phyloP scores from a whole-genome alignment of 1,140 invertebrate genomes.

The Sinella curviseta region DNA sequence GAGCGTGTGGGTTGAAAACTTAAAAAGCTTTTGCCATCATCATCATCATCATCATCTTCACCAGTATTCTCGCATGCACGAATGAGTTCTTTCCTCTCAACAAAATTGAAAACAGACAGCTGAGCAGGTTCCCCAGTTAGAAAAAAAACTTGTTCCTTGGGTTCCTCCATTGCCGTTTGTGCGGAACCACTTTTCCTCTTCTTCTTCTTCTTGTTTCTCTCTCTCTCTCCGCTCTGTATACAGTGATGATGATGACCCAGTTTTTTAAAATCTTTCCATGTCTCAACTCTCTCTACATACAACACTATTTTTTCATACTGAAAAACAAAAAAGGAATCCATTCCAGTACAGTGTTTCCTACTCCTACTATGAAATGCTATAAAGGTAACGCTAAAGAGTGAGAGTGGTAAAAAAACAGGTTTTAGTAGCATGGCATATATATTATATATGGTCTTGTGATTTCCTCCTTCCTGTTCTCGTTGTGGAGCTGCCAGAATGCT shows the following conservation, averaged over 20 bases:
- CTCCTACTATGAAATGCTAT: no score
- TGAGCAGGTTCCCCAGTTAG: background rate
- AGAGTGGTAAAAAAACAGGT: no score
- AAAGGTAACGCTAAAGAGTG: no score
- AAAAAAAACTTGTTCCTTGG: background rate
- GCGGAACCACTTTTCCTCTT: background rate
- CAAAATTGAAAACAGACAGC: background rate
- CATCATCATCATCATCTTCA: background rate
- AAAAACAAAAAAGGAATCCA: background rate
- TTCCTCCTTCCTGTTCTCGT: background rate
- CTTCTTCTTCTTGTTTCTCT: background rate
- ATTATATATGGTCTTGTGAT: background rate
- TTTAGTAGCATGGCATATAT: no score
- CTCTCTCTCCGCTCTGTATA: background rate
- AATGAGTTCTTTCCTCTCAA: background rate
- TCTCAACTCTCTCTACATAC: background rate
- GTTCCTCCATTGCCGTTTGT: background rate
- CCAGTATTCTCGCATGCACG: background rate
- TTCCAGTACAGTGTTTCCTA: no score
- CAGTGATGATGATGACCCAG: background rate
- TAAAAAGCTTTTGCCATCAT: background rate
- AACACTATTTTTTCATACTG: background rate
- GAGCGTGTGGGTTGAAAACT: constrained; percentile 3
- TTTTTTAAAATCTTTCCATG: background rate
- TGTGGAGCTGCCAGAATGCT: no score